phyloP scores from a whole-genome alignment of 2,113 vertebrate genomes.

The Abramis brama region DNA sequence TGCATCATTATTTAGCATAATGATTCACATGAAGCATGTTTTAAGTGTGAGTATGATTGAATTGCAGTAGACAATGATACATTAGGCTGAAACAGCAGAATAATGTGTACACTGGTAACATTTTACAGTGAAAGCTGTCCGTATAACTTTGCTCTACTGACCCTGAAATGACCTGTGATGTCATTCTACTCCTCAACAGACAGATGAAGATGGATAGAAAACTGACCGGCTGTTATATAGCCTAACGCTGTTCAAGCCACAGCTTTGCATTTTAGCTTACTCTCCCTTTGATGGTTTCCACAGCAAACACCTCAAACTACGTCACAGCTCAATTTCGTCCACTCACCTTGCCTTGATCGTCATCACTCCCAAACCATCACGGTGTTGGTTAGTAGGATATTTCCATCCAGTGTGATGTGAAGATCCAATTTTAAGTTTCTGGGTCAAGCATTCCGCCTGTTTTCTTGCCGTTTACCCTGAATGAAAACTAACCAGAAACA shows the following conservation, averaged over 20 bases:
- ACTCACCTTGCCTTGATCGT: constrained; percentile 28
- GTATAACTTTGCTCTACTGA: constrained; percentile 31
- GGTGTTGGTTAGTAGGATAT: constrained; percentile 31
- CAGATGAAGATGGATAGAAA: constrained; percentile 28
- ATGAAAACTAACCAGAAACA: constrained; percentile 42
- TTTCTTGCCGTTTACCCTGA: constrained; percentile 10
- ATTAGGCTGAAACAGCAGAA: background rate
- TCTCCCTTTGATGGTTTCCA: constrained; percentile 40
- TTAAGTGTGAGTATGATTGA: background rate
- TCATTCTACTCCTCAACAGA: constrained; percentile 34
- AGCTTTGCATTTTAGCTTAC: constrained; percentile 24
- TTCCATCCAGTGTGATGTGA: constrained; percentile 40
- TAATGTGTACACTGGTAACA: background rate
- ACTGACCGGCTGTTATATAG: constrained; percentile 24
- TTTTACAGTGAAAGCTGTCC: background rate
- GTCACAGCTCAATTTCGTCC: constrained; percentile 46
- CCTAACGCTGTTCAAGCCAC: constrained; percentile 29
- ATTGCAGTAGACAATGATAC: background rate
- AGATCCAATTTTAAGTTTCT: constrained; percentile 11
- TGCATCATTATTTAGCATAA: constrained; percentile 26
- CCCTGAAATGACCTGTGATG: constrained; percentile 44
- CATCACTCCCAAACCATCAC: constrained; percentile 1
- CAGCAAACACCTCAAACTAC: constrained; percentile 35
- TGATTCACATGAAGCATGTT: constrained; percentile 3
- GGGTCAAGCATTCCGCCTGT: background rate